phyloP scores from a whole-genome alignment of 2,113 vertebrate species.

The Dipodomys merriami region DNA sequence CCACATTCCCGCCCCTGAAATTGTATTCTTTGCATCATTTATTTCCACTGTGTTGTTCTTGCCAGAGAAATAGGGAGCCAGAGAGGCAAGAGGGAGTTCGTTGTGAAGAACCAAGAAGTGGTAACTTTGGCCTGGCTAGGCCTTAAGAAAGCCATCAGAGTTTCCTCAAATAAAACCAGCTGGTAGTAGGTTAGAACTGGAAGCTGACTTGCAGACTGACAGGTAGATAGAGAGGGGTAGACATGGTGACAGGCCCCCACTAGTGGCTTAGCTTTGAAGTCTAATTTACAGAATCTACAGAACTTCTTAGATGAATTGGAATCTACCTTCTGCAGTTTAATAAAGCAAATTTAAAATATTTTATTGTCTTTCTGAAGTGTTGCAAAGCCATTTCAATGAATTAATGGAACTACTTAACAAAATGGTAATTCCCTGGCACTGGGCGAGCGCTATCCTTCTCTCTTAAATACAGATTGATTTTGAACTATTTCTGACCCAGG shows the following conservation, averaged over 20 bases:
- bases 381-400: not conserved
- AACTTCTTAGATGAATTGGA: no score
- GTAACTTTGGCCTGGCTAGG: not conserved
- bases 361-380: constrained; percentile 42
- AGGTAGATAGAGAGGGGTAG: no score
- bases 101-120: no score
- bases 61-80: not conserved
- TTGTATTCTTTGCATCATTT: not conserved
- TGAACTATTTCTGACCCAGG: constrained; percentile 26
- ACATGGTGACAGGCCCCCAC: no score
- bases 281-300: no score
- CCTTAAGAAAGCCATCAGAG: not conserved
- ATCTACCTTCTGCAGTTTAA: not conserved
- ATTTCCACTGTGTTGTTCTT: not conserved
- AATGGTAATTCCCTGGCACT: not conserved
- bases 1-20: no score
- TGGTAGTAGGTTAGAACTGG: not conserved
- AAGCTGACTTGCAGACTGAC: not conserved
- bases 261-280: no score
- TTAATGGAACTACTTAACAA: not conserved
- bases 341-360: not conserved
- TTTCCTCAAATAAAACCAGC: not conserved
- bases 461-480: not conserved
- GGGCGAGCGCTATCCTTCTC: not conserved
- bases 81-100: not conserved